Base-by-base conservation (phyloP, 2,888 invertebrate genomes). In the Volucella inflata region DNA sequence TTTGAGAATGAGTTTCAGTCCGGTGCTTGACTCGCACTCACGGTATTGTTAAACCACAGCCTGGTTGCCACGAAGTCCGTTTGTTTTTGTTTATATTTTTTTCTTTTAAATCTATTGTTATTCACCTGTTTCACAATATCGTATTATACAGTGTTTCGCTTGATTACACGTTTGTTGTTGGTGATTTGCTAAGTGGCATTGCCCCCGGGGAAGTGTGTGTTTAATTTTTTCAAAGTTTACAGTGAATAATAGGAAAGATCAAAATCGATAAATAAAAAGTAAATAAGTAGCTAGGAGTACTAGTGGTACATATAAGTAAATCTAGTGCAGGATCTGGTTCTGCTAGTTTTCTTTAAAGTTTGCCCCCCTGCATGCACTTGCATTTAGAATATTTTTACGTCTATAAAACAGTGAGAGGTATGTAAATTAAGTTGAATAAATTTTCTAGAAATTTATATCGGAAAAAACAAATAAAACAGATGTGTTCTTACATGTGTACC, bases 1-100 rank as follows among this genome's bases (percentile, higher is more conserved):
- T 79, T 62, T n/a, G 46, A 36, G 46, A 75, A 62, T 53, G 68
- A 59, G 44, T 74, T 74, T 50, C 8, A 51, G 51, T 74, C 65
- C 38, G 65, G 65, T 8, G 60, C 30, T 60, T 51, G 60, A 53
- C 74, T 74, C 51, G 30, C 38, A 44, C 42, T 60, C 14, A 17
- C 51, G 59, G 16, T 36, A 65, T 38, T n/a, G 14, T 21, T 21
- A 17, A 21, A n/a, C 30, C 10, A 38, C 30, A 10, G 10, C 6
- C 8, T 1, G 6, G 10, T 16, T 30, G 38, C 16, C 2, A 14
- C 8, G n/a, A 38, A 40, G 3, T 38, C 48, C 6, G 30, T 30
- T 30, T 30, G 4, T 30, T 30, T 30, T 38, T 16, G 8, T 4
- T 38, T 8, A n/a, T 14, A 2, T 14, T 46, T 64, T 36, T 38